Percentiles rank a stretch among this genome's conserved stretches.
Conservation (phyloP, 2,113 vertebrate species). For the Asarcornis scutulata region DNA sequence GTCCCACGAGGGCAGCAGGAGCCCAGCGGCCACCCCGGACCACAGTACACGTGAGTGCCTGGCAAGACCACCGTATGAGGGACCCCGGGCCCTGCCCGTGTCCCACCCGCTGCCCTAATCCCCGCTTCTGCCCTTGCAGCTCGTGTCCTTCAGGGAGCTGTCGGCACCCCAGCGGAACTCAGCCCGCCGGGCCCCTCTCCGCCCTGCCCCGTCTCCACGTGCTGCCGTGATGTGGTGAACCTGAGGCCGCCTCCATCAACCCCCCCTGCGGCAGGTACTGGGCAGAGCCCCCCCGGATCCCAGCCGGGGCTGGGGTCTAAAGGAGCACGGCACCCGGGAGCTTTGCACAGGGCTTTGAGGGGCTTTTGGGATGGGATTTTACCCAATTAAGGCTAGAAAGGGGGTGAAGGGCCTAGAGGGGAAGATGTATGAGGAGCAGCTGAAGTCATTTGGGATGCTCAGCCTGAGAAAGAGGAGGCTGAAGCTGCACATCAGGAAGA, state of each 20-base stretch:
- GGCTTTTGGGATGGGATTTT: background rate
- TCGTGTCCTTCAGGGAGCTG: rapidly evolving
- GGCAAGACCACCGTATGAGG: rapidly evolving
- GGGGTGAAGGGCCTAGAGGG: too few species aligned
- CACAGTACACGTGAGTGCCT: background rate
- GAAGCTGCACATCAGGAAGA: too few species aligned
- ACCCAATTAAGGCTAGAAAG: rapidly evolving
- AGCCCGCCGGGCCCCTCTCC: rapidly evolving
- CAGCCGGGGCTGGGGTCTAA: rapidly evolving
- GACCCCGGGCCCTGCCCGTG: rapidly evolving
- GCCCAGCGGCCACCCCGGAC: rapidly evolving
- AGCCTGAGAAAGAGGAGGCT: too few species aligned
- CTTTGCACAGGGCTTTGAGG: rapidly evolving
- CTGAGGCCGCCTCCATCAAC: rapidly evolving
- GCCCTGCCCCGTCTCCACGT: rapidly evolving
- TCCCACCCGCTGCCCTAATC: rapidly evolving
- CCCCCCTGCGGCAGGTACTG: background rate
- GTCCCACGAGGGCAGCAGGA: rapidly evolving
- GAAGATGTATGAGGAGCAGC: too few species aligned
- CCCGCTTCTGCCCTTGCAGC: background rate
- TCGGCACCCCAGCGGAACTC: background rate
- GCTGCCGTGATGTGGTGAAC: rapidly evolving
- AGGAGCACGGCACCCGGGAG: rapidly evolving
- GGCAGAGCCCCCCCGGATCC: background rate
- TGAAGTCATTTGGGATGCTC: too few species aligned